phyloP scores from a whole-genome alignment of 2,113 vertebrate genomes.

The Entomyzon cyanotis region DNA sequence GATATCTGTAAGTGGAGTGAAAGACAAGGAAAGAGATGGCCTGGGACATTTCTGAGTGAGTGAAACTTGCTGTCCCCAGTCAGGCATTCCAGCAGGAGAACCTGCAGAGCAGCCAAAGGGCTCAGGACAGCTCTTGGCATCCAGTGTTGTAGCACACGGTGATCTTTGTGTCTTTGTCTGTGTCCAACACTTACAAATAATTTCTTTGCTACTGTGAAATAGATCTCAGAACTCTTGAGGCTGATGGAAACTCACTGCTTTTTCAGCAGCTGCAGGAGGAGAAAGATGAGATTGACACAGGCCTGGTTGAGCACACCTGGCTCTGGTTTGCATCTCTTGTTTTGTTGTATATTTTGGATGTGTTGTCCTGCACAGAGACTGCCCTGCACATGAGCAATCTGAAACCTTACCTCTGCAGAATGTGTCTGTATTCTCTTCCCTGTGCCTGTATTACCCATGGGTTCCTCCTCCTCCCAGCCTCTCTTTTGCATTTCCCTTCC shows the following conservation, averaged over 20 bases:
- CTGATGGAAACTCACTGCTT: neutral
- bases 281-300: neutral
- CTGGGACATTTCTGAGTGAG: neutral
- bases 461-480: neutral
- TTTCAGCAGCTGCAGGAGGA: neutral
- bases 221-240: neutral
- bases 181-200: neutral
- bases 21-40: neutral
- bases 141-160: neutral
- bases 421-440: neutral
- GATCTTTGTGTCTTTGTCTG: neutral
- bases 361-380: neutral
- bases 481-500: neutral
- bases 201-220: neutral
- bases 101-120: neutral
- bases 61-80: neutral
- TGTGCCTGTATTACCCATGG: neutral
- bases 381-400: fast-evolving
- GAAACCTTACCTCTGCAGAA: neutral
- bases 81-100: neutral
- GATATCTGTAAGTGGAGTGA: neutral
- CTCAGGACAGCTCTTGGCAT: neutral
- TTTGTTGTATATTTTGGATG: neutral
- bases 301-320: neutral
- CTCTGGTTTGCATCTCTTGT: neutral